Evolutionary conservation across 2,888 invertebrate genomes (phyloP).

Genomic region (Ditula angustiorana): DNA sequence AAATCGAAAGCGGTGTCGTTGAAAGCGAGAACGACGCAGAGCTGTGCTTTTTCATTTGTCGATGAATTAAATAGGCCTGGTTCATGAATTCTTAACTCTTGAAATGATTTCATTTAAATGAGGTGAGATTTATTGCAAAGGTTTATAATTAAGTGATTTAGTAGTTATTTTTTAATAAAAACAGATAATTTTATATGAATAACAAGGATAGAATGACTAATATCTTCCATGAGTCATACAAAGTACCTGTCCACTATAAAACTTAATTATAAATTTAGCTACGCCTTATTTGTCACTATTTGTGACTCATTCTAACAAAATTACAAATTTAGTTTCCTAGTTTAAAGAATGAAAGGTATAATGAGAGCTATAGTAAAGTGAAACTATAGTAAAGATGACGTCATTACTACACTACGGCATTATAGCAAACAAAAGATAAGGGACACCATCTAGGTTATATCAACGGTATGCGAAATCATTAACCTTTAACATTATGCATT

Average conservation of each 20-base stretch:
- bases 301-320: constrained; percentile 23
- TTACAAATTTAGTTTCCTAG: neutral
- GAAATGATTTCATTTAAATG: neutral
- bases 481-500: neutral
- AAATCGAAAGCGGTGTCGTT: constrained; percentile 29
- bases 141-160: neutral
- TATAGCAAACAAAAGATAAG: constrained; percentile 31
- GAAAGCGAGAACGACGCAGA: constrained; percentile 9
- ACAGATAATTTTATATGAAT: constrained; percentile 15
- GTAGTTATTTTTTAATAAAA: neutral
- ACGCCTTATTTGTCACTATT: neutral
- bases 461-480: constrained; percentile 11
- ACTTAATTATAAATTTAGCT: neutral
- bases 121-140: neutral
- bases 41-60: neutral
- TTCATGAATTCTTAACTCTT: neutral
- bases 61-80: neutral
- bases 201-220: constrained; percentile 16
- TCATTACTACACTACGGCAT: constrained; percentile 22
- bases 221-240: constrained; percentile 15
- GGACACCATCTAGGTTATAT: constrained; percentile 17
- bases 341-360: neutral
- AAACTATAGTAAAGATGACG: constrained; percentile 14
- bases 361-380: neutral
- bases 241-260: constrained; percentile 12